Percentiles rank a stretch among this genome's conserved stretches.
Evolutionary conservation across 1,140 invertebrate genomes (phyloP).

Genomic region (Drosophila quadrilineata): DNA sequence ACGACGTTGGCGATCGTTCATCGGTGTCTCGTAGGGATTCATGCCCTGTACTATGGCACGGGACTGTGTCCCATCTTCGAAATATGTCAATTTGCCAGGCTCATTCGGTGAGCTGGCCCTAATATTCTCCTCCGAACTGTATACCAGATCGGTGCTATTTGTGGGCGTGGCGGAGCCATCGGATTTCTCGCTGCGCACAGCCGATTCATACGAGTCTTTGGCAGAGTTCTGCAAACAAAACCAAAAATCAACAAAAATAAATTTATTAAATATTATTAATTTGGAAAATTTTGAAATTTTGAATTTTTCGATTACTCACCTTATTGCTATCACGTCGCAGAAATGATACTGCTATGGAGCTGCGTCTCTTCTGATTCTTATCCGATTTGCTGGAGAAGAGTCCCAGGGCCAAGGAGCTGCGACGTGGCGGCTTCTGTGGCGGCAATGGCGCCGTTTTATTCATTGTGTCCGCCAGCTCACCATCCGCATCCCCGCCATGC

Average conservation of each 20-base stretch:
- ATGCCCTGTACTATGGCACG: conserved; percentile 60
- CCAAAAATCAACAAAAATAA: not conserved
- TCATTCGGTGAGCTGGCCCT: conserved; percentile 74
- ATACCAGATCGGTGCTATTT: conserved; percentile 70
- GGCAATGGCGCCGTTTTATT: conserved; percentile 64
- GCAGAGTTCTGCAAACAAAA: conserved; percentile 57
- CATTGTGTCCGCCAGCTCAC: conserved; percentile 43
- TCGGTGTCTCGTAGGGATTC: conserved; percentile 58
- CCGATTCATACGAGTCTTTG: conserved; percentile 80
- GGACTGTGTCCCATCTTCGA: conserved; percentile 68
- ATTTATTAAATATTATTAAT: not conserved
- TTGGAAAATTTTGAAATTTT: too few relatives aligned
- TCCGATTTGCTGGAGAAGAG: conserved; percentile 75
- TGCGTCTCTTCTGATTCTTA: conserved; percentile 76
- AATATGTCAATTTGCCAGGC: conserved; percentile 70
- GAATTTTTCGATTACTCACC: conserved; percentile 45
- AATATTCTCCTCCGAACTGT: conserved; percentile 75
- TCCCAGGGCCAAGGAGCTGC: conserved; percentile 76
- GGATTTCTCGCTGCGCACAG: conserved; percentile 76
- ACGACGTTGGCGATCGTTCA: conserved; percentile 81
- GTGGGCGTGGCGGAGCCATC: conserved; percentile 67
- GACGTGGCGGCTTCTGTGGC: conserved; percentile 75
- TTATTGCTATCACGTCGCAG: conserved; percentile 77
- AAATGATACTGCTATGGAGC: conserved; percentile 77
- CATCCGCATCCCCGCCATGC: conserved; percentile 61